phyloP scores from a whole-genome alignment of 2,888 invertebrate species.

The Lasioglossum lativentre region DNA sequence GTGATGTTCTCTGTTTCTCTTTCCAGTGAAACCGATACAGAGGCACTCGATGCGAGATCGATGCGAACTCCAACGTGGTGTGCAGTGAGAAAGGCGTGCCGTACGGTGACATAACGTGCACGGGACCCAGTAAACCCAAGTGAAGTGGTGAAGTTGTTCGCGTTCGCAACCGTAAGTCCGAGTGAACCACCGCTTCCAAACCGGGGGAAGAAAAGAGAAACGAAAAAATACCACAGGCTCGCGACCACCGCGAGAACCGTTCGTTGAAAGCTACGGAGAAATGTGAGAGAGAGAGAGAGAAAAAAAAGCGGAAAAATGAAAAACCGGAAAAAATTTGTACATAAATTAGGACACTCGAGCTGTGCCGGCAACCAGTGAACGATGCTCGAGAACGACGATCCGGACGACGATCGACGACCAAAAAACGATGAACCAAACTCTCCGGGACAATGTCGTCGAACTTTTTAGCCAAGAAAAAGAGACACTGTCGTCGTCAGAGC shows the following conservation, averaged over 20 bases:
- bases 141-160: conserved; percentile 44
- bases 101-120: conserved; percentile 44
- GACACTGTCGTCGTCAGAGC: conserved; percentile 54
- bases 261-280: neutral
- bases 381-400: conserved; percentile 39
- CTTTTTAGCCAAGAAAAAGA: conserved; percentile 67
- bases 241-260: neutral
- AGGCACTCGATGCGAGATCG: conserved; percentile 68
- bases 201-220: neutral
- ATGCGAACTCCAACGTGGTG: conserved; percentile 78
- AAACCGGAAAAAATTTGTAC: conserved; percentile 74
- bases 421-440: conserved; percentile 27
- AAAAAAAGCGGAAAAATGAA: neutral
- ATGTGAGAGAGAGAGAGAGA: neutral
- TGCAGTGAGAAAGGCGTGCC: conserved; percentile 70
- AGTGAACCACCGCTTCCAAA: neutral
- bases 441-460: conserved; percentile 48
- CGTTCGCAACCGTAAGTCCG: neutral
- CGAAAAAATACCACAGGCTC: neutral
- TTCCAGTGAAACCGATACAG: conserved; percentile 81
- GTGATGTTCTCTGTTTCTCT: conserved; percentile 12
- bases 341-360: conserved; percentile 71
- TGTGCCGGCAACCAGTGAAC: conserved; percentile 46
- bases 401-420: neutral
- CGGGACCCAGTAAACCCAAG: conserved; percentile 17